phyloP scores from a whole-genome alignment of 2,888 invertebrate genomes.

The Acanthosepion lycidas region DNA sequence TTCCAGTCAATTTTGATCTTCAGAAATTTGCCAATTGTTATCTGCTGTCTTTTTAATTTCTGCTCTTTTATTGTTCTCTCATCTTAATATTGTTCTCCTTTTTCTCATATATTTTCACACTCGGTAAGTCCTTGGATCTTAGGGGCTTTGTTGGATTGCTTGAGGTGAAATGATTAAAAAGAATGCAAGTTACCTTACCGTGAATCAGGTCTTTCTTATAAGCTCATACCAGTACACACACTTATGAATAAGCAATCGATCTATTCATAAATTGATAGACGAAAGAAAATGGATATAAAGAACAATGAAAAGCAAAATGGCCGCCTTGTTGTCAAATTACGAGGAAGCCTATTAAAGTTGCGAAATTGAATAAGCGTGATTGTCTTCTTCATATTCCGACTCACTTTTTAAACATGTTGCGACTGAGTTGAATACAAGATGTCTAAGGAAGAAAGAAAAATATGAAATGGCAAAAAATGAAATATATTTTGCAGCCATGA shows the following conservation, averaged over 20 bases:
- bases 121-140: too few relatives aligned
- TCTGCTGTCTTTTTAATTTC: too few relatives aligned
- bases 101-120: too few relatives aligned
- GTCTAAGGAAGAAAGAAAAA: background rate
- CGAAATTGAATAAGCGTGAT: constrained; percentile 20
- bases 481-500: background rate
- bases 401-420: constrained; percentile 22
- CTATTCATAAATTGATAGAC: background rate
- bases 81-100: too few relatives aligned
- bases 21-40: too few relatives aligned
- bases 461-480: background rate
- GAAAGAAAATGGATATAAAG: background rate
- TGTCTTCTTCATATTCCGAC: background rate
- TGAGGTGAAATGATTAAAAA: too few relatives aligned
- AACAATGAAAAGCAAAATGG: background rate
- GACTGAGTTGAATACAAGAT: background rate
- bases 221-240: background rate
- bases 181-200: background rate
- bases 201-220: background rate
- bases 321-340: background rate
- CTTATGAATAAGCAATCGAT: background rate
- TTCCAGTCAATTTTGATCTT: too few relatives aligned
- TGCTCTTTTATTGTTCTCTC: too few relatives aligned
- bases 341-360: background rate
- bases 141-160: too few relatives aligned